A percentile compares a stretch with the other conserved stretches of the same genome.
Evolutionary conservation across 35 echinoderm and acorn worm species (phyloP).

Genomic region (Apostichopus parvimensis): DNA sequence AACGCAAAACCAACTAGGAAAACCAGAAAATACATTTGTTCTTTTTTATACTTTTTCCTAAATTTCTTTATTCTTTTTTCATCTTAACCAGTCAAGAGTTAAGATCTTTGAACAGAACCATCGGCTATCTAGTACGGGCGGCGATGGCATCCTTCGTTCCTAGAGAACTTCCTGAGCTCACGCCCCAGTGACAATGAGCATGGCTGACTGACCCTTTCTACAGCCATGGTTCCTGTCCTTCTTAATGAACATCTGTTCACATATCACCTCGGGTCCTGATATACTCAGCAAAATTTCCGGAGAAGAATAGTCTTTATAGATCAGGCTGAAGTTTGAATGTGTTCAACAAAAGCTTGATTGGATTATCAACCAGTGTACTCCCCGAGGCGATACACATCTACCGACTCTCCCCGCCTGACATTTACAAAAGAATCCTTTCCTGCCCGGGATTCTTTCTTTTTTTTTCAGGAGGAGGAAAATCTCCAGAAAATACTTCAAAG

Average conservation of each 20-base stretch:
- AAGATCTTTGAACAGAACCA: background rate
- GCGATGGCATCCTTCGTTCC: background rate
- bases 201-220: conserved; percentile 12
- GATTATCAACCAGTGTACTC: conserved; percentile 6
- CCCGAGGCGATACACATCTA: background rate
- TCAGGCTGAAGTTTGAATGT: background rate
- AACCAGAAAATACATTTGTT: background rate
- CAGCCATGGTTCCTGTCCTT: conserved; percentile 44
- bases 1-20: no score
- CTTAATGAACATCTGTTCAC: conserved; percentile 29
- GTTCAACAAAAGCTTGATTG: background rate
- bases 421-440: background rate
- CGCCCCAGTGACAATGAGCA: conserved; percentile 8
- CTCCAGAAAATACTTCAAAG: no score
- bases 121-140: background rate
- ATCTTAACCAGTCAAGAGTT: background rate
- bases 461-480: no score
- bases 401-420: background rate
- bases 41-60: background rate
- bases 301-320: background rate
- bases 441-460: no score
- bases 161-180: conserved; percentile 20
- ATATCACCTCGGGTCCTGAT: conserved; percentile 27
- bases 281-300: background rate
- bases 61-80: background rate